Base-by-base conservation (phyloP, 2,797 vertebrate genomes). In the Chelonia mydas region DNA sequence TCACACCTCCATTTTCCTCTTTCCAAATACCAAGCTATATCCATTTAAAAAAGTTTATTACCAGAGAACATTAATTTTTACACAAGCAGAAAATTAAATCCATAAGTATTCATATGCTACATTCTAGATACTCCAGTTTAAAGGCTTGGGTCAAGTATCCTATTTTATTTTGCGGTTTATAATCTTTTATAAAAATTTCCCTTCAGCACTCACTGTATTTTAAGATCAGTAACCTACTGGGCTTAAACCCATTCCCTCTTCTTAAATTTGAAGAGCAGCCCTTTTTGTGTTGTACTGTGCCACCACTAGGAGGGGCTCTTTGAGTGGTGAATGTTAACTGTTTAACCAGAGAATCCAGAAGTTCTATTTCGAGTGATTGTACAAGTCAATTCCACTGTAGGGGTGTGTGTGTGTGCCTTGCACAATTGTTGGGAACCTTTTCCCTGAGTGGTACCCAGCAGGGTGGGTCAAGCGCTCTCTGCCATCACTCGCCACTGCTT, bases 1-100 rank as follows among this genome's bases (percentile, higher is more conserved):
- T 21, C 27, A 59, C 12, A 59, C 57, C 33, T 37, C n/a, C 61
- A 68, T 68, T 68, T 68, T 68, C 16, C 79, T 87, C 12, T 54
- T 89, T 89, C n/a, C 83, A 51, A 91, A 84, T 16, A 0, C 0
- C 50, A 37, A 49, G 11, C 17, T 23, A 5, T 28, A 27, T 74
- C 23, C n/a, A 11, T 41, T 76, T 80, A 83, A 41, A 81, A 54
- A 54, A 47, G 68, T 41, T 59, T 16, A 17, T 53, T 81, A 49
- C 10, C 19, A 50, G 33, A 77, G 72, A 50, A 50, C 6, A 15
- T 5, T 55, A 25, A 74, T 45, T 74, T 74, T 27, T 41, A 74
- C 41, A 27, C 41, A 45, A 11, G 25, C 37, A 74, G 72, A 45
- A 74, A 74, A 74, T 74, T 25, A 74, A 25, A 74, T 45, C 19